Conservation (phyloP, 2,797 vertebrate genomes). For the Microtus californicus region DNA sequence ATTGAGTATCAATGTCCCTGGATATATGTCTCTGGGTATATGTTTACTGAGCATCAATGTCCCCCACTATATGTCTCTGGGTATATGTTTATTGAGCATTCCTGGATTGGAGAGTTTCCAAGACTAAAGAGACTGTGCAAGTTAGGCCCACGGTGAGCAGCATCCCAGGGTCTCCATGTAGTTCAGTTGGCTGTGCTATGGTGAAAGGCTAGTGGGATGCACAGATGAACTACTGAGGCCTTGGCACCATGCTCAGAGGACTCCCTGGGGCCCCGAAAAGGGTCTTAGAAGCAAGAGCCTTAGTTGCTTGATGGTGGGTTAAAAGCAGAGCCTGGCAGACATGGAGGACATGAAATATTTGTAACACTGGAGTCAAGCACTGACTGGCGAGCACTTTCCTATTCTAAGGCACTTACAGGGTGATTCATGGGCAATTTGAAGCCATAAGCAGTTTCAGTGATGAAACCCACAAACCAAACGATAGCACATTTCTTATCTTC, state of each 20-base stretch:
- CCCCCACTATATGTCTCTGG: too few species aligned
- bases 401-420: constrained; percentile 81
- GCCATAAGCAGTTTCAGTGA: constrained; percentile 77
- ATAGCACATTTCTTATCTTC: constrained; percentile 69
- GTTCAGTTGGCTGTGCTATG: neutral
- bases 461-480: constrained; percentile 78
- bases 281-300: constrained; percentile 19
- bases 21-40: neutral
- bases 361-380: constrained; percentile 80
- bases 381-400: constrained; percentile 62
- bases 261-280: neutral
- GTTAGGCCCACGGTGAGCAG: neutral
- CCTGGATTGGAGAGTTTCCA: neutral
- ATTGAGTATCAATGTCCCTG: neutral
- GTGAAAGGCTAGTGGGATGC: neutral
- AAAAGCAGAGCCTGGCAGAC: constrained; percentile 58
- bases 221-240: neutral
- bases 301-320: fast-evolving
- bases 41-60: neutral
- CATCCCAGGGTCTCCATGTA: fast-evolving
- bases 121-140: neutral
- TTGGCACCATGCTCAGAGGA: neutral
- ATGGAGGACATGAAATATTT: constrained; percentile 83
- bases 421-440: constrained; percentile 85
- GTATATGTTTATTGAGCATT: neutral